Evolutionary conservation across 1,140 invertebrate genomes (phyloP).

Genomic region (Platorchestia sp.): DNA sequence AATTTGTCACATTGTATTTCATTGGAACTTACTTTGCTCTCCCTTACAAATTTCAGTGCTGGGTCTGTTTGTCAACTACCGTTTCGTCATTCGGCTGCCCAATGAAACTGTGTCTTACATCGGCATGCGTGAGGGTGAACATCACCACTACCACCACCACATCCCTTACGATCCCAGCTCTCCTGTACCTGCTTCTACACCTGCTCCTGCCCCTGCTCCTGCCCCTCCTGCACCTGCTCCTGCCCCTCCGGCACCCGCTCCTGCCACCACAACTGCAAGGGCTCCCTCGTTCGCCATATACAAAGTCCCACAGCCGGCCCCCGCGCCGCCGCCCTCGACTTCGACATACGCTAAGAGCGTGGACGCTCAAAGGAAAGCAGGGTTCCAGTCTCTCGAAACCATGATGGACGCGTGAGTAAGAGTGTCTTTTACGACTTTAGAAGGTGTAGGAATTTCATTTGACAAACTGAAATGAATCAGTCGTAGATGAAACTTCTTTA

Average conservation of each 20-base stretch:
- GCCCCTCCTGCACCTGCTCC: not conserved
- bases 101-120: not conserved
- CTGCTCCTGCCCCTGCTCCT: not conserved
- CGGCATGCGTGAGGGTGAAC: constrained; percentile 26
- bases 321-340: not conserved
- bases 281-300: not conserved
- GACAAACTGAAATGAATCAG: not conserved
- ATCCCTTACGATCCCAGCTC: not conserved
- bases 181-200: not conserved
- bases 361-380: constrained; percentile 33
- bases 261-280: not conserved
- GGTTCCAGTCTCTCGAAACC: not conserved
- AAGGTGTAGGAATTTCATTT: not conserved
- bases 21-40: not conserved
- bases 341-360: not conserved
- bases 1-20: no score
- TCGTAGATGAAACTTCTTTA: not conserved
- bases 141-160: constrained; percentile 47
- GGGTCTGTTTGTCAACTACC: not conserved
- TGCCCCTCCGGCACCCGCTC: not conserved
- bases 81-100: not conserved
- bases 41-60: not conserved
- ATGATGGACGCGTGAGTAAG: constrained; percentile 22
- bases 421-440: not conserved
- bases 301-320: not conserved